Base-by-base conservation (phyloP, 2,797 vertebrate genomes). In the Halcyon chelicuti region DNA sequence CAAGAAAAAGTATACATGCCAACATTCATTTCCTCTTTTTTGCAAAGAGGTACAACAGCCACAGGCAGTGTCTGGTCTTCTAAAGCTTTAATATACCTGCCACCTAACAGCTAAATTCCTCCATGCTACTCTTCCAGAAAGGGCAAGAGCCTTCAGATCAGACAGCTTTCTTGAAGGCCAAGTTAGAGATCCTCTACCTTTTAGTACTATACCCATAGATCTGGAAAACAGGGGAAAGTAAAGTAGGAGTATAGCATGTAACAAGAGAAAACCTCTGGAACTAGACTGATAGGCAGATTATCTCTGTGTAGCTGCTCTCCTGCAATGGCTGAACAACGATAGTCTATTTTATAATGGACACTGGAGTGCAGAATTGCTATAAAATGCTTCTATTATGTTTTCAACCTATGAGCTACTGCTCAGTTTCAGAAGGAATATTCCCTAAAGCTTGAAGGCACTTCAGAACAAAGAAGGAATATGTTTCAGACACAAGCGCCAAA, bases 1-100 rank as follows among this genome's bases (percentile, higher is more conserved):
- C 12, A 65, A 65, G 60, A 23, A 14, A 10, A 62, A 65, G 6
- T n/a, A 54, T 3, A 75, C 7, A 35, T 1, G 0, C 3, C 22
- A 85, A 33, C 33, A 13, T 40, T 31, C 0, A 6, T 35, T 55
- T 44, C 9, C 20, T 60, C n/a, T 14, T 60, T 22, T 67, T 23
- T 40, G 7, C 13, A 66, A 88, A 29, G 20, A 67, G 10, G 26
- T 67, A 31, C 17, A 72, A n/a, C 26, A 67, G 31, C 14, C 20
- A 62, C 20, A 52, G 25, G 13, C 28, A 62, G 12, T 20, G 6
- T 42, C n/a, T 68, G 40, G 6, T 23, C 61, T 40, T 62, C 40
- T 72, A 31, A 46, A 77, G 20, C 21, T 68, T 39, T 47, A 31
- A 37, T 7, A 31, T 20, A 71, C 5, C 14, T 37, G 18, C 5